Base-by-base conservation (phyloP, 2,888 invertebrate genomes). In the Cheilosia variabilis region DNA sequence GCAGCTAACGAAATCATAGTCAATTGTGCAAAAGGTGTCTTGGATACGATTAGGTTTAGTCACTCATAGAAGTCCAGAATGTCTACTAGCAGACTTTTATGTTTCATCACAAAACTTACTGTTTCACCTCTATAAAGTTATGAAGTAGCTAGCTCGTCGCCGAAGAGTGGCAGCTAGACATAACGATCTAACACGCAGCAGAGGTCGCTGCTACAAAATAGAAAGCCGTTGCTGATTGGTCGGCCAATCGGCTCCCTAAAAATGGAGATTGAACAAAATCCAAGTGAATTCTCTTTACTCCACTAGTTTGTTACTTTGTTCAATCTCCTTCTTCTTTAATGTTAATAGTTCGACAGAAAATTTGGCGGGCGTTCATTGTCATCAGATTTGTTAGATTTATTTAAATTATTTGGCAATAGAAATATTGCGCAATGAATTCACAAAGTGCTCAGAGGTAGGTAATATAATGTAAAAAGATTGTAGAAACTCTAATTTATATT, bases 261-360 rank as follows among this genome's bases (percentile, higher is more conserved):
- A 41, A 43, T 58, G 22, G 34, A 57, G 57, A 57, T 57, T 57
- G 57, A 57, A 57, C 37, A 57, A 57, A 57, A 57, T 57, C 34
- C 57, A 57, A 57, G 57, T 19, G 57, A 37, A 17, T 57, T 34
- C 57, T 57, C 57, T 57, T 57, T 37, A 57, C 19, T 57, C 37
- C 19, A 57, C 17, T 57, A 17, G 57, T 57, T 57, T 57, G 17
- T 57, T 57, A 57, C 57, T 57, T 57, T 57, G 57, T 34, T 34
- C 37, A 57, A 34, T 57, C 57, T 37, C 37, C 34, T 57, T 57
- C 37, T 57, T 17, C 34, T 34, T 57, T 57, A 57, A 17, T 45
- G 45, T 45, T 45, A 45, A 17, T 57, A 37, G 57, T 31, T 57
- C 37, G 57, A 57, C 57, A 17, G 37, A 57, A 31, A 57, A 34